phyloP scores from a whole-genome alignment of 2,888 invertebrate species.

The Philonicus albiceps region DNA sequence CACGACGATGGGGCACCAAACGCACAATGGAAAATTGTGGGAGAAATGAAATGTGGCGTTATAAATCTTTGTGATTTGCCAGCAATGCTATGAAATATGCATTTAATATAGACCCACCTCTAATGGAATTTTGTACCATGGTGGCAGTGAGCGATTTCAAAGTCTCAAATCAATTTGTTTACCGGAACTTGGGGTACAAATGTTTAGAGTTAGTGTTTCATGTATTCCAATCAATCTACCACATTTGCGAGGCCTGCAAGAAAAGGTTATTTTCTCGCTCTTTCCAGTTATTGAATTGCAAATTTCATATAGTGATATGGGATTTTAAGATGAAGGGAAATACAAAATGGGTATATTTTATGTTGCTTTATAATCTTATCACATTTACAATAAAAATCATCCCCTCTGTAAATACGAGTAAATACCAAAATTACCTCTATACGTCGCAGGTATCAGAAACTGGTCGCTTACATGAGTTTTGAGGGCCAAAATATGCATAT shows the following conservation, averaged over 20 bases:
- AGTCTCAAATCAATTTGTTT: background rate
- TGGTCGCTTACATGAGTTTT: too few relatives aligned
- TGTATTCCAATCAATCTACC: background rate
- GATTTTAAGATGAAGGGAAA: too few relatives aligned
- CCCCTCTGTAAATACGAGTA: background rate
- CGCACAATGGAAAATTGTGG: background rate
- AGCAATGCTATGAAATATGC: background rate
- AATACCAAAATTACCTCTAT: background rate
- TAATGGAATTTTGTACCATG: background rate
- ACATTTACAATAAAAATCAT: background rate
- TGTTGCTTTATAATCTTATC: too few relatives aligned
- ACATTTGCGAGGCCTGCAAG: background rate
- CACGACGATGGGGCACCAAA: background rate
- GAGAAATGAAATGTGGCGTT: background rate
- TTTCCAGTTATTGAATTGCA: background rate
- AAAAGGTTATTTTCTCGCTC: background rate
- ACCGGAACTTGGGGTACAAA: background rate
- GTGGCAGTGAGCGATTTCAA: background rate
- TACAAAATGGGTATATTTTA: too few relatives aligned
- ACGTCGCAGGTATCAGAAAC: background rate
- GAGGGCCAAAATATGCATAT: background rate
- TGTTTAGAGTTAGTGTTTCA: background rate
- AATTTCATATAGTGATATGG: background rate
- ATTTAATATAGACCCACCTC: background rate
- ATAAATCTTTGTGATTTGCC: background rate